phyloP scores from a whole-genome alignment of 2,113 vertebrate genomes.

The Serinus canaria region DNA sequence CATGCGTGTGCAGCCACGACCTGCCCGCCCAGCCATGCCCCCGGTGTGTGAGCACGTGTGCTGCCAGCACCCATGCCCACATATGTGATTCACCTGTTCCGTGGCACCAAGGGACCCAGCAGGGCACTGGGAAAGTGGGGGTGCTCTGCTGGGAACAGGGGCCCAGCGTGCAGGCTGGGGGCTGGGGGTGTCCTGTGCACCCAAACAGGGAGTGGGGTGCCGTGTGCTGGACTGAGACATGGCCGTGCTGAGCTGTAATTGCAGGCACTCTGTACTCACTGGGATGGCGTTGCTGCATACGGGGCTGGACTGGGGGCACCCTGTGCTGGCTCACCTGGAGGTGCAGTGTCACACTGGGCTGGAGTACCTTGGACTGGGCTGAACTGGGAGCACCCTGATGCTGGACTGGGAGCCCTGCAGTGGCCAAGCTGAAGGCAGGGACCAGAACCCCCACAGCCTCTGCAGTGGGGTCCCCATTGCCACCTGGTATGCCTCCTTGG shows the following conservation, averaged over 20 bases:
- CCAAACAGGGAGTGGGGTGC: neutral
- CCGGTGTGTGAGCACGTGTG: rapidly evolving
- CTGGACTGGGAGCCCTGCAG: neutral
- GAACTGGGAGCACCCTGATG: neutral
- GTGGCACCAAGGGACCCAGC: neutral
- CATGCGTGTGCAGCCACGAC: neutral
- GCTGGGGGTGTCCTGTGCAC: neutral
- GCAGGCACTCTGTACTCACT: neutral
- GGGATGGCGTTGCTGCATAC: neutral
- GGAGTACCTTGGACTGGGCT: neutral
- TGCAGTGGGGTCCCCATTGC: rapidly evolving
- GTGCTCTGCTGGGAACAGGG: neutral
- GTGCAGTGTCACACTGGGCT: neutral
- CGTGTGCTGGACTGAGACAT: neutral
- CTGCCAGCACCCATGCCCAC: neutral
- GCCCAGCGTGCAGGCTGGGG: neutral
- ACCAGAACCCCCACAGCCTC: neutral
- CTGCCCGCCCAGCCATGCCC: neutral
- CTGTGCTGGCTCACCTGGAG: neutral
- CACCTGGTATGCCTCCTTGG: neutral
- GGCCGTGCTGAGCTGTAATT: neutral
- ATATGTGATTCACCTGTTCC: rapidly evolving
- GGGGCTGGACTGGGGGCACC: neutral
- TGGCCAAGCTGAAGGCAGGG: neutral
- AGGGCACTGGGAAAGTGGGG: rapidly evolving